Conservation (phyloP, 2,797 vertebrate species). For the Coregonus sp. region DNA sequence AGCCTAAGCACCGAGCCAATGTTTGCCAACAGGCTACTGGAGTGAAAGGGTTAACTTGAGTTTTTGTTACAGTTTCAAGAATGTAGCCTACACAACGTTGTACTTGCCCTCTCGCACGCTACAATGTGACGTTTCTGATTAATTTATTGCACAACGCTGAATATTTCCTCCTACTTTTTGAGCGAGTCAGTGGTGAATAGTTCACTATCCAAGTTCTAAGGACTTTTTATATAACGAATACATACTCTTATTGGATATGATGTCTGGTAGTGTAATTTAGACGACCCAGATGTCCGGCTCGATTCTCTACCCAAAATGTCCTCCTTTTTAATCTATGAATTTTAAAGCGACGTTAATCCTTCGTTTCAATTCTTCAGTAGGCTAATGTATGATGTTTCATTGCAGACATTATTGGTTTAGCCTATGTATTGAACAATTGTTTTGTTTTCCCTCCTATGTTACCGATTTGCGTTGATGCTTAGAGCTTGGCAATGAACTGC, state of each 20-base stretch:
- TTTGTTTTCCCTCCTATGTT: background rate
- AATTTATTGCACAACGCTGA: slow-evolving; percentile 70
- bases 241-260: background rate
- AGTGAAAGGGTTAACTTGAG: slow-evolving; percentile 76
- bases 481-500: background rate
- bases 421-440: slow-evolving; percentile 1
- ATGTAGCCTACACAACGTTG: slow-evolving; percentile 52
- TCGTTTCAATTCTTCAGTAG: background rate
- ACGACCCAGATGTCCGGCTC: background rate
- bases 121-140: slow-evolving; percentile 75
- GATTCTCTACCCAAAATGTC: slow-evolving; percentile 9
- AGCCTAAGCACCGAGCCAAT: slow-evolving; percentile 39
- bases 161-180: slow-evolving; percentile 44
- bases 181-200: slow-evolving; percentile 43
- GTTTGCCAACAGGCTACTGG: slow-evolving; percentile 63
- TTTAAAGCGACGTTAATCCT: background rate
- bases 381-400: background rate
- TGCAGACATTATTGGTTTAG: background rate
- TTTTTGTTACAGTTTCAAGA: slow-evolving; percentile 72
- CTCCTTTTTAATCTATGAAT: slow-evolving; percentile 3
- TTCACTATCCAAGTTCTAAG: slow-evolving; percentile 44
- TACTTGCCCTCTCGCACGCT: slow-evolving; percentile 61
- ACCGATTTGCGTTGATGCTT: slow-evolving; percentile 1
- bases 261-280: background rate
- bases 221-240: slow-evolving; percentile 38